Conservation (phyloP, 2,113 vertebrate genomes). For the Tautogolabrus adspersus region DNA sequence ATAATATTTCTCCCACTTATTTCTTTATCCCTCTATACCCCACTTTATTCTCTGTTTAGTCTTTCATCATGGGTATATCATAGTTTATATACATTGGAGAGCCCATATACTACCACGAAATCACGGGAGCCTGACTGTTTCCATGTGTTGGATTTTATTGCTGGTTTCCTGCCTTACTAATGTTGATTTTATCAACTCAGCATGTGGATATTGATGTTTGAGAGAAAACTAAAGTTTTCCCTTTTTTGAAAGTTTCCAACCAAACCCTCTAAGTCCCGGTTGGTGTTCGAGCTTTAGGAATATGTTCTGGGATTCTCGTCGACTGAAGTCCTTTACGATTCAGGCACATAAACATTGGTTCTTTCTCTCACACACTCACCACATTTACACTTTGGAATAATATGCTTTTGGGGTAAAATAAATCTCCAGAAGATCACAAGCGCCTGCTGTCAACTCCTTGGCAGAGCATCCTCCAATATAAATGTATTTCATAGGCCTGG, state of each 20-base stretch:
- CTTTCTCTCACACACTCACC: slow-evolving; percentile 13
- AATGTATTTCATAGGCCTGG: slow-evolving; percentile 73
- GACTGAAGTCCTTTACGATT: slow-evolving; percentile 34
- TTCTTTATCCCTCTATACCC: slow-evolving; percentile 39
- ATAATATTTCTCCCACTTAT: slow-evolving; percentile 34
- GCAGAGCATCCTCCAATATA: slow-evolving; percentile 61
- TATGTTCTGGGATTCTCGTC: slow-evolving; percentile 23
- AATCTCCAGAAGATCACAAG: slow-evolving; percentile 75
- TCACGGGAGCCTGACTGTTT: slow-evolving; percentile 79
- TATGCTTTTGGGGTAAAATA: slow-evolving; percentile 74
- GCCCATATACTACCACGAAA: slow-evolving; percentile 65
- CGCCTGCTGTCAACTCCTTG: slow-evolving; percentile 57
- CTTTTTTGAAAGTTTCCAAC: slow-evolving; percentile 39
- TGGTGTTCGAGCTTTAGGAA: slow-evolving; percentile 23
- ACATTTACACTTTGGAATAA: slow-evolving; percentile 70
- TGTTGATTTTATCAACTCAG: slow-evolving; percentile 80
- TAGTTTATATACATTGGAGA: slow-evolving; percentile 75
- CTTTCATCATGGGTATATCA: slow-evolving; percentile 73
- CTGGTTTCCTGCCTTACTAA: slow-evolving; percentile 75
- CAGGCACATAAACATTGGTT: slow-evolving; percentile 41
- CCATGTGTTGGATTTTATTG: slow-evolving; percentile 80
- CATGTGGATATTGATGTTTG: slow-evolving; percentile 74
- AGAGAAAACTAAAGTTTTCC: slow-evolving; percentile 59
- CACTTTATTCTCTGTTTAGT: slow-evolving; percentile 56
- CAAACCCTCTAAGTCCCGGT: slow-evolving; percentile 34